Conservation (phyloP, 2,888 invertebrate genomes). For the Tetragonisca angustula region DNA sequence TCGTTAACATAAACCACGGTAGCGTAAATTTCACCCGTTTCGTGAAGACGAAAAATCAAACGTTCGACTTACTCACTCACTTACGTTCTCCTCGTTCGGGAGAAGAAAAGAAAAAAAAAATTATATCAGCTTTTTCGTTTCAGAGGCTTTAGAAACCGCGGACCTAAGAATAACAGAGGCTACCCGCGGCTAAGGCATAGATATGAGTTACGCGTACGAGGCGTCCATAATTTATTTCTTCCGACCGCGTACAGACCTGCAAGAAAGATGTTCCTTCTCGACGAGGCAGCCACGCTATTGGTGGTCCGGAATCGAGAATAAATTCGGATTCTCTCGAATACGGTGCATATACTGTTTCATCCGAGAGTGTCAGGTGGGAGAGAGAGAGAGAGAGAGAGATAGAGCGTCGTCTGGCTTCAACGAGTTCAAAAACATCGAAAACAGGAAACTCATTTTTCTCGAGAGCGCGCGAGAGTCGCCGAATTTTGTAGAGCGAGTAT, state of each 20-base stretch:
- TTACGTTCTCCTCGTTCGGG: no score
- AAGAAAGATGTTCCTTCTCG: constrained; percentile 35
- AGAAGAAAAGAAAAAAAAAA: constrained; percentile 10
- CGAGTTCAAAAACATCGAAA: constrained; percentile 14
- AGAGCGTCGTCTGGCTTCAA: background rate
- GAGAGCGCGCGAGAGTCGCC: background rate
- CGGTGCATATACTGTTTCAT: constrained; percentile 9
- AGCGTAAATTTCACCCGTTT: no score
- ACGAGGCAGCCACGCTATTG: constrained; percentile 23
- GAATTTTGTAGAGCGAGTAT: background rate
- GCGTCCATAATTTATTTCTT: constrained; percentile 53
- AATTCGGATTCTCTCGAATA: constrained; percentile 49
- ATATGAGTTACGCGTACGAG: constrained; percentile 38
- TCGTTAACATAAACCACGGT: background rate
- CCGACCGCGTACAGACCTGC: constrained; percentile 26
- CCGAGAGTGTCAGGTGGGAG: background rate
- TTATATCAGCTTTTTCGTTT: background rate
- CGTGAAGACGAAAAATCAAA: no score
- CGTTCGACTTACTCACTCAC: no score
- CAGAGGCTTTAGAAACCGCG: constrained; percentile 15
- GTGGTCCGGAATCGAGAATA: constrained; percentile 53
- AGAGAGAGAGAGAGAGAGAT: background rate
- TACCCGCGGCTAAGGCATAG: constrained; percentile 25
- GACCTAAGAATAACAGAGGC: constrained; percentile 38
- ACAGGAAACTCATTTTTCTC: background rate